Conservation (phyloP, 1,140 invertebrate species). For the Drosophila sp. region DNA sequence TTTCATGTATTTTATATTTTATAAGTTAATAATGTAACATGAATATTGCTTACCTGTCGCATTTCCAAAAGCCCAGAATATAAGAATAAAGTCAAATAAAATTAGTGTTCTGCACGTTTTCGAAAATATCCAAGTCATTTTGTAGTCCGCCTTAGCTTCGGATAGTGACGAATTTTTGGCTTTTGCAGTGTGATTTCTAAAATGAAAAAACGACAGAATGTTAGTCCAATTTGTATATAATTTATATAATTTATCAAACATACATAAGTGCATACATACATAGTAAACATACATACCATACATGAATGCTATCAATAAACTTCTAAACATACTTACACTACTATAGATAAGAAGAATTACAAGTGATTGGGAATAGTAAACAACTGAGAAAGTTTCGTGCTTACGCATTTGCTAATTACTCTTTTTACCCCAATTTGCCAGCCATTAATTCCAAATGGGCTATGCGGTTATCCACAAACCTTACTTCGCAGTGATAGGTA, state of each 20-base stretch:
- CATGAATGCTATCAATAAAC: no score
- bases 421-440: background rate
- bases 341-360: background rate
- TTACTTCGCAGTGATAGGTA: no score
- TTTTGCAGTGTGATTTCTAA: background rate
- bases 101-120: background rate
- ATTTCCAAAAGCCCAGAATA: slow-evolving; percentile 1
- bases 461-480: no score
- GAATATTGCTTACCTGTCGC: slow-evolving; percentile 24
- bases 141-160: background rate
- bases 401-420: background rate
- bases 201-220: background rate
- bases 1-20: background rate
- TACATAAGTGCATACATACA: no score
- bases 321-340: no score
- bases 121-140: slow-evolving; percentile 17
- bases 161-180: slow-evolving; percentile 6
- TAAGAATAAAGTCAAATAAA: slow-evolving; percentile 5
- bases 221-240: no score
- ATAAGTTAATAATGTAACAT: background rate
- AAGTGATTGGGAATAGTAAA: background rate
- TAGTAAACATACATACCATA: no score
- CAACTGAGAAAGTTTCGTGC: background rate
- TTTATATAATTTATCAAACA: no score
- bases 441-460: no score